Percentiles rank a stretch among this genome's conserved stretches.
Evolutionary conservation across 2,888 invertebrate species (phyloP).

Genomic region (Dendrolimus houi): DNA sequence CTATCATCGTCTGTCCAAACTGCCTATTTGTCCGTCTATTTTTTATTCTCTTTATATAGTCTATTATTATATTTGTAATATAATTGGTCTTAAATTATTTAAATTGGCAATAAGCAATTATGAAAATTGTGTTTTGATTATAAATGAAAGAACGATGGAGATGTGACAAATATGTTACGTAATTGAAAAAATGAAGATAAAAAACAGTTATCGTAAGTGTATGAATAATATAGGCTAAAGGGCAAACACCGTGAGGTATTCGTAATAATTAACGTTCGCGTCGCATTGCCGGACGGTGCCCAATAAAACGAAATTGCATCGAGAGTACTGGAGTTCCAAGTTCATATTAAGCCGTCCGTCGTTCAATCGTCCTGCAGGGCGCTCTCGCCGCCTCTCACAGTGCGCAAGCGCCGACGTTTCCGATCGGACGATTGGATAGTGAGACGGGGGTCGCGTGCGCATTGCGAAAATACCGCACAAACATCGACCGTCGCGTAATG

Average conservation of each 20-base stretch:
- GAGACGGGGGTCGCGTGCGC: conserved; percentile 34
- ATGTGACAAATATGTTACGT: too few relatives aligned
- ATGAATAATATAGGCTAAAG: conserved; percentile 19
- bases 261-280: conserved; percentile 42
- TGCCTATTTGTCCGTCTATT: too few relatives aligned
- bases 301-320: conserved; percentile 56
- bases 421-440: conserved; percentile 52
- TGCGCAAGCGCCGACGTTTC: conserved; percentile 56
- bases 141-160: too few relatives aligned
- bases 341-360: conserved; percentile 47
- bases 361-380: conserved; percentile 27
- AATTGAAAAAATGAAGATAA: too few relatives aligned
- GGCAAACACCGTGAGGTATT: conserved; percentile 46
- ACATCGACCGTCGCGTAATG: conserved; percentile 14
- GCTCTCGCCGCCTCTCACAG: conserved; percentile 29
- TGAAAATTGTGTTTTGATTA: too few relatives aligned
- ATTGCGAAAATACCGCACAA: conserved; percentile 36
- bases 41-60: too few relatives aligned
- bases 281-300: conserved; percentile 34
- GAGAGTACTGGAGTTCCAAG: conserved; percentile 45
- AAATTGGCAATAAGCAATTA: too few relatives aligned
- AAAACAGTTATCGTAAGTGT: neutral
- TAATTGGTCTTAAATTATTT: too few relatives aligned
- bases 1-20: too few relatives aligned
- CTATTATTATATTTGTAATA: too few relatives aligned